These are phyloP conservation scores for Eugnorisma glareosa DNA, from an alignment of 2,888 invertebrate species.

Conservation along the genomic window DNA sequence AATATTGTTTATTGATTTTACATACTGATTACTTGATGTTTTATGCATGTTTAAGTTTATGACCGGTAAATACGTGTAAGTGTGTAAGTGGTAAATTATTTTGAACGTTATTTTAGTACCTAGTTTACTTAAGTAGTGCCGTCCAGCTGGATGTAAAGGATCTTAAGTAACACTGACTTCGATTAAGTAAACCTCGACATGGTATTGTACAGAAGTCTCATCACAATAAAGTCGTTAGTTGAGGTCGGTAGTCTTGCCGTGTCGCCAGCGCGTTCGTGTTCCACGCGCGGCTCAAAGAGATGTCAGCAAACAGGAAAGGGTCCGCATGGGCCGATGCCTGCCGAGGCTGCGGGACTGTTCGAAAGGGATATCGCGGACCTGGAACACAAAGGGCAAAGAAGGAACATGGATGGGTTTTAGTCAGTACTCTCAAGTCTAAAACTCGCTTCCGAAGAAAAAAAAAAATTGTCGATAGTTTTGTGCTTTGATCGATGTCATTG, in stretches of 20 bases:
- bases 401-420: no score
- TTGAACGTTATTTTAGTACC: slow-evolving; percentile 11
- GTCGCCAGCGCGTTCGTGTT: no score
- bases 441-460: no score
- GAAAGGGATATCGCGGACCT: no score
- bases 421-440: no score
- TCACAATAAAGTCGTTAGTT: background rate
- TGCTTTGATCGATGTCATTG: background rate
- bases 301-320: no score
- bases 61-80: slow-evolving; percentile 8
- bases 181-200: background rate
- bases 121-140: background rate
- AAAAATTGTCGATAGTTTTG: background rate
- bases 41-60: slow-evolving; percentile 40
- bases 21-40: slow-evolving; percentile 43
- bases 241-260: no score
- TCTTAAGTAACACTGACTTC: background rate
- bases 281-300: no score
- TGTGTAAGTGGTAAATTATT: slow-evolving; percentile 15
- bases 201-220: background rate
- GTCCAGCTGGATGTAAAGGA: background rate
- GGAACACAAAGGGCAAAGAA: no score
- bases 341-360: no score
- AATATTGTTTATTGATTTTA: slow-evolving; percentile 40
- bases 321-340: no score